Conservation (phyloP, 2,888 invertebrate species). For the Psococerastis gibbosa region DNA sequence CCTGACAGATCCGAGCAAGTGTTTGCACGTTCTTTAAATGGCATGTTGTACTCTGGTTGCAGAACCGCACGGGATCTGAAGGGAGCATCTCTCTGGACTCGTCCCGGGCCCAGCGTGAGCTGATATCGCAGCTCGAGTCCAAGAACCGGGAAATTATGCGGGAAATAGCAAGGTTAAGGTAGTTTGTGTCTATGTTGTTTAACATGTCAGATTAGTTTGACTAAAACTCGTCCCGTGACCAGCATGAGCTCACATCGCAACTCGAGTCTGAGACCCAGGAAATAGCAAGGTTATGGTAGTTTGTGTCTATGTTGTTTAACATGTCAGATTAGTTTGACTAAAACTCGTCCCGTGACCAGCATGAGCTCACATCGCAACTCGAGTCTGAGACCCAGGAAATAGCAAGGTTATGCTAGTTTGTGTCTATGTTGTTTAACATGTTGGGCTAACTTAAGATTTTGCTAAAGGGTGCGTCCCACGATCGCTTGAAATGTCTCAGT, state of each 20-base stretch:
- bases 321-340: too few relatives aligned
- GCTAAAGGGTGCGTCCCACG: too few relatives aligned
- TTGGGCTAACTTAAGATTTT: too few relatives aligned
- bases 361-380: slow-evolving; percentile 79
- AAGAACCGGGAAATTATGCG: slow-evolving; percentile 94
- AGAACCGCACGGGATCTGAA: slow-evolving; percentile 53
- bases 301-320: slow-evolving; percentile 26
- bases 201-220: too few relatives aligned
- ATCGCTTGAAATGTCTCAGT: too few relatives aligned
- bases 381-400: slow-evolving; percentile 93
- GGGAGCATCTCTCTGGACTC: slow-evolving; percentile 59
- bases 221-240: slow-evolving; percentile 75
- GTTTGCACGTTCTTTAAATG: too few relatives aligned
- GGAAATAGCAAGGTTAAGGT: slow-evolving; percentile 77
- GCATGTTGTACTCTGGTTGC: too few relatives aligned
- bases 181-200: slow-evolving; percentile 26
- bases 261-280: slow-evolving; percentile 88
- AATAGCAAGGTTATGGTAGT: slow-evolving; percentile 66
- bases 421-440: slow-evolving; percentile 27
- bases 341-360: slow-evolving; percentile 74
- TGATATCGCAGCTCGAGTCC: slow-evolving; percentile 80
- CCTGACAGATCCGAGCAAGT: too few relatives aligned
- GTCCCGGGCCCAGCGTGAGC: slow-evolving; percentile 72
- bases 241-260: slow-evolving; percentile 79
- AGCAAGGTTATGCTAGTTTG: slow-evolving; percentile 51